Conservation (phyloP, 2,888 invertebrate genomes). For the Luperina testacea region DNA sequence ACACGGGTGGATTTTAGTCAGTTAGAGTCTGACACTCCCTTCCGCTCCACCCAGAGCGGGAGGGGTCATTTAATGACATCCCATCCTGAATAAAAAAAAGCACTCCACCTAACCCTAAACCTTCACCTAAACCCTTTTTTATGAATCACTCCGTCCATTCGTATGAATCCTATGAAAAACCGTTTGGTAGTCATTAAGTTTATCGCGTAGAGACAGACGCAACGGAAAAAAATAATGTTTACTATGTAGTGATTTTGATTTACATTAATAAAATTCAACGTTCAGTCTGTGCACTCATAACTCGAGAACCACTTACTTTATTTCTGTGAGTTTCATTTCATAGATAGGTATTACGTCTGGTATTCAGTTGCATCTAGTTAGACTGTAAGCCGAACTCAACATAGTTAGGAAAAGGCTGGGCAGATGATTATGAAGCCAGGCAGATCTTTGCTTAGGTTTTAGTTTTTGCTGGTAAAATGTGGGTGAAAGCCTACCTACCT, state of each 20-base stretch:
- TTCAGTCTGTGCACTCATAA: neutral
- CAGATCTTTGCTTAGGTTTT: neutral
- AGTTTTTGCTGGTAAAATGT: neutral
- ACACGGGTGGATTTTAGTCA: too few species aligned
- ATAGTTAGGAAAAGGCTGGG: neutral
- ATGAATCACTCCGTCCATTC: too few species aligned
- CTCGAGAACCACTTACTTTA: neutral
- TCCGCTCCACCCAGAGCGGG: too few species aligned
- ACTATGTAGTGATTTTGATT: neutral
- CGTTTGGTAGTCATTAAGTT: neutral
- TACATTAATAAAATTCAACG: neutral
- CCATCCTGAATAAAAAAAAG: too few species aligned
- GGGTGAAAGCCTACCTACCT: neutral
- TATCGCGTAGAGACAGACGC: neutral
- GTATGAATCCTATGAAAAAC: neutral
- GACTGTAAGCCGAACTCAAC: neutral
- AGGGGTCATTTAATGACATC: too few species aligned
- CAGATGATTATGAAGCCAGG: neutral
- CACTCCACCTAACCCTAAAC: too few species aligned
- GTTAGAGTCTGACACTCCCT: too few species aligned
- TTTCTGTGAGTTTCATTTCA: neutral
- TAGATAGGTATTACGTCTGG: neutral
- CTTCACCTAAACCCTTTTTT: too few species aligned
- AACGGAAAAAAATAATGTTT: too few species aligned
- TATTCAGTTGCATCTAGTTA: neutral